Conservation (phyloP, 2,113 vertebrate species). For the Callipepla californica region DNA sequence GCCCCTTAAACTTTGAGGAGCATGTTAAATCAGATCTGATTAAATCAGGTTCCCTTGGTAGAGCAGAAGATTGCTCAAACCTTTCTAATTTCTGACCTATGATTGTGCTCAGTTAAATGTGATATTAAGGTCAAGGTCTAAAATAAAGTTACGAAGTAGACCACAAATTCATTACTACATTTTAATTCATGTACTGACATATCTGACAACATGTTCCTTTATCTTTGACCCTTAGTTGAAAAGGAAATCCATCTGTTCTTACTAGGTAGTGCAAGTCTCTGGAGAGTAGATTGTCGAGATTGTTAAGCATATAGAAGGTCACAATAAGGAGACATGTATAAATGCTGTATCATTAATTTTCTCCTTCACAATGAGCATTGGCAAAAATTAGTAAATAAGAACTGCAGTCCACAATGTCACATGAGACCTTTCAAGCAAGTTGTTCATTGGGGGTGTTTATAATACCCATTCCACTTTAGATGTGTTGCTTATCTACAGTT, state of each 20-base stretch:
- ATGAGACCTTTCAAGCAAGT: background rate
- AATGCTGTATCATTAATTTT: conserved; percentile 29
- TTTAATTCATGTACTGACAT: conserved; percentile 75
- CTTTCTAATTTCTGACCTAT: conserved; percentile 77
- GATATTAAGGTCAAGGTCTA: conserved; percentile 76
- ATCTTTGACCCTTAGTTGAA: conserved; percentile 69
- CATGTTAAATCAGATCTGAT: conserved; percentile 69
- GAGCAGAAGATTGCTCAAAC: conserved; percentile 72
- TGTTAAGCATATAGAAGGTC: conserved; percentile 38
- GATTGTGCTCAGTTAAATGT: conserved; percentile 73
- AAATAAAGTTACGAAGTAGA: conserved; percentile 64
- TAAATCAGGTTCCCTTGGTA: conserved; percentile 68
- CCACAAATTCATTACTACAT: conserved; percentile 75
- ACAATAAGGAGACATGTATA: background rate
- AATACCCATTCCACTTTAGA: background rate
- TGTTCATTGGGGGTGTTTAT: background rate
- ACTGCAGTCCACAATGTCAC: background rate
- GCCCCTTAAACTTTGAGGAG: conserved; percentile 64
- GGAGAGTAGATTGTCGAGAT: background rate
- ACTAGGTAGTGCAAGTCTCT: conserved; percentile 40
- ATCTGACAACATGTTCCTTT: conserved; percentile 68
- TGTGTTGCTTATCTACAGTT: background rate
- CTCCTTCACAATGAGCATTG: background rate
- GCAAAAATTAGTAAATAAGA: background rate
- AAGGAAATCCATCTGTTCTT: conserved; percentile 69